Percentiles rank a stretch among this genome's conserved stretches.
Evolutionary conservation across 2,113 vertebrate genomes (phyloP).

Genomic region (Genyomyrus donnyi): DNA sequence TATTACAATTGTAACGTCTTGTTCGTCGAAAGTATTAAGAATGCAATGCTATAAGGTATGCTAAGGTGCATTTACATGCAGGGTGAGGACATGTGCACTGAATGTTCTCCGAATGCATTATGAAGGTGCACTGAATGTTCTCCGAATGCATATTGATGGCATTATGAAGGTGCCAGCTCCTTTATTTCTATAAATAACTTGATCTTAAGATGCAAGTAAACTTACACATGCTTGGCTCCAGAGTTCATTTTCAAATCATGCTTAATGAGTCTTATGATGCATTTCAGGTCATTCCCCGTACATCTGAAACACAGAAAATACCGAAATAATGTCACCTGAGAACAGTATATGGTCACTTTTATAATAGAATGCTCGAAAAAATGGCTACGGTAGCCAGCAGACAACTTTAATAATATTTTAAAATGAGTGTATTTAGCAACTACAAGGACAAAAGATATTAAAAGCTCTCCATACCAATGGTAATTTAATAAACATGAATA

Average conservation of each 20-base stretch:
- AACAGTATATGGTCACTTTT: background rate
- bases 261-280: conserved; percentile 87
- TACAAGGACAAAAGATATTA: no score
- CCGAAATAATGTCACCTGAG: background rate
- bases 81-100: background rate
- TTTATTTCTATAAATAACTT: background rate
- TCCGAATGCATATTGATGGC: background rate
- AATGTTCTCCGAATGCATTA: background rate
- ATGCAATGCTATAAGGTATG: background rate
- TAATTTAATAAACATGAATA: no score
- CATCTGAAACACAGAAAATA: conserved; percentile 61
- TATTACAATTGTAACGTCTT: background rate
- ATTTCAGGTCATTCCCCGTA: conserved; percentile 91
- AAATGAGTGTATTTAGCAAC: no score
- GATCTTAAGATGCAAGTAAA: conserved; percentile 19
- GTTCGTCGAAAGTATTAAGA: background rate
- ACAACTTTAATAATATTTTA: no score
- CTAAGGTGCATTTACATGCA: no score
- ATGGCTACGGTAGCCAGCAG: background rate
- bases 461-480: no score
- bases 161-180: background rate
- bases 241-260: conserved; percentile 97
- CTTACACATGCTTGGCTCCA: conserved; percentile 96
- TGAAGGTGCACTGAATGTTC: background rate
- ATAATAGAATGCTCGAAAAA: background rate